Base-by-base conservation (phyloP, 2,888 invertebrate species). In the Torymus texanus region DNA sequence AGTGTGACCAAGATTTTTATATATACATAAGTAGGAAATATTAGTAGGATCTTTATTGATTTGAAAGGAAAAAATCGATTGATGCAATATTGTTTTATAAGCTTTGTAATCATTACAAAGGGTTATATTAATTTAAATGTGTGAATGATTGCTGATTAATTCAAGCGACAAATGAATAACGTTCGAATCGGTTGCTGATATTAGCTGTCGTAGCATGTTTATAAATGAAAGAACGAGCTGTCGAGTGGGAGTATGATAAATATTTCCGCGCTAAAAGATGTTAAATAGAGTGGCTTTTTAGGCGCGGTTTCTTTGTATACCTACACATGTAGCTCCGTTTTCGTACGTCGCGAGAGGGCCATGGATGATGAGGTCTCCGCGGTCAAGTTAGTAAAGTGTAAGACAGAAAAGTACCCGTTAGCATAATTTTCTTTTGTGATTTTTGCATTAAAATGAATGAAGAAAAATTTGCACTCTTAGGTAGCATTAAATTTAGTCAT, bases 361-460 rank as follows among this genome's bases (percentile, higher is more conserved):
- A 21, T 24, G 41, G 12, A 56, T 56, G 18, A 58, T 41, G 41
- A 41, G 41, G 18, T 62, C 24, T 2, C 21, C 51, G 62, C 58
- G 21, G 59, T 13, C 59, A 18, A 12, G 14, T 74, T 70, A 78
- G 59, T 58, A 67, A 51, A 70, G 56, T 58, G 14, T 75, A 50
- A 62, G 13, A 51, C 2, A 71, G 51, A 73, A 61, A 18, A 67
- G 4, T 70, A 61, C 41, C 18, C 68, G 41, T 61, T 76, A 80
- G 73, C 61, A 73, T 80, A 80, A 76, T 79, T 79, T 70, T 66
- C 59, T 67, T 79, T 79, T 77, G 68, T 73, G 63, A 80, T 80
- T 80, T 50, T 77, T 71, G 65, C 66, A 74, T 77, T 70, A 61
- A 78, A 56, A 70, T 8, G 41, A 41, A 29, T 63, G 29, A n/a